These are phyloP conservation scores for Tiaroga cobitis DNA, from an alignment of 2,797 vertebrate genomes.

Conservation along the genomic window DNA sequence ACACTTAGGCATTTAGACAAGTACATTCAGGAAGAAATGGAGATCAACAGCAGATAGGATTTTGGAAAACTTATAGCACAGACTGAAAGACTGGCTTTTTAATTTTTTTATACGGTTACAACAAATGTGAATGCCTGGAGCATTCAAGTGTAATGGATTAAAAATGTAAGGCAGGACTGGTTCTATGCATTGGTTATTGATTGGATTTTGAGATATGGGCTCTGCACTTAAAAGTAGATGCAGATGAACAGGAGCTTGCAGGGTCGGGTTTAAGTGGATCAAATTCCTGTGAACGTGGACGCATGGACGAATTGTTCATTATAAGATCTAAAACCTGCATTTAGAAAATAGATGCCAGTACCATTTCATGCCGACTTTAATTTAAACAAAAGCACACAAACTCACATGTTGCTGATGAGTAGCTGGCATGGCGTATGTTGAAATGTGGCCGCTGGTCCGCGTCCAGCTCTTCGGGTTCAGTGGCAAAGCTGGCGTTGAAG, in stretches of 20 bases:
- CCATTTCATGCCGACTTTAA: background rate
- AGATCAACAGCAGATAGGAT: background rate
- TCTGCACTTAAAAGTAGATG: background rate
- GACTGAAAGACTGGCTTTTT: background rate
- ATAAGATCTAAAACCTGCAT: background rate
- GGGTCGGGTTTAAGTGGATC: background rate
- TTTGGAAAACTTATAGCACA: background rate
- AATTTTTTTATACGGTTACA: background rate
- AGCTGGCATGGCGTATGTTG: conserved; percentile 72
- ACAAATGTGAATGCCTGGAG: background rate
- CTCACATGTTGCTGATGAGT: conserved; percentile 84
- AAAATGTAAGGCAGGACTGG: background rate
- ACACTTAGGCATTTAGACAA: background rate
- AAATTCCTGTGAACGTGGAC: background rate
- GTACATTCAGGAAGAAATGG: background rate
- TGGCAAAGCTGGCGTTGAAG: conserved; percentile 73
- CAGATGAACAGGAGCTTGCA: background rate
- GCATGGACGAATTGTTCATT: background rate
- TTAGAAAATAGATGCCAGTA: background rate
- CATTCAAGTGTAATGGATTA: background rate
- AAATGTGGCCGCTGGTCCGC: conserved; percentile 78
- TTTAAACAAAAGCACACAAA: background rate
- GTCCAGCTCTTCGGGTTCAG: conserved; percentile 75
- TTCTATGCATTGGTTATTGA: background rate
- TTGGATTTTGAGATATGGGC: background rate